Percentiles rank a stretch among this genome's conserved stretches.
phyloP scores from a whole-genome alignment of 2,888 invertebrate species.

The Stegophylla sp. region DNA sequence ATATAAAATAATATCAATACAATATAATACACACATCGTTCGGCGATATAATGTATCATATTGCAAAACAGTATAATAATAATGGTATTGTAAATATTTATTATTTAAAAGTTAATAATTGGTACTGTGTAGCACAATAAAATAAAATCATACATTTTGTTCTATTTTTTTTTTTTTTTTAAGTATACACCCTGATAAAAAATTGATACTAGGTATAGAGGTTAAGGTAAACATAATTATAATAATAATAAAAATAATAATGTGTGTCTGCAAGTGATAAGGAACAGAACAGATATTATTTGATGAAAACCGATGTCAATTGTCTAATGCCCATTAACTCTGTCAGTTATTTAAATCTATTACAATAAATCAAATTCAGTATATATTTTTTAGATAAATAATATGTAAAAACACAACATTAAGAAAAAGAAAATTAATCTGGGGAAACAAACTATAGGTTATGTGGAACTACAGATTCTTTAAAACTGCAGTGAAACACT shows the following conservation, averaged over 20 bases:
- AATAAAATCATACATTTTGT: constrained; percentile 35
- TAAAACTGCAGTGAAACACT: constrained; percentile 37
- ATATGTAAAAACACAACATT: background rate
- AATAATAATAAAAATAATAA: constrained; percentile 12
- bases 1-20: constrained; percentile 29
- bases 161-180: constrained; percentile 37
- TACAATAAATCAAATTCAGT: background rate
- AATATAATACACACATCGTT: constrained; percentile 9
- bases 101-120: constrained; percentile 50
- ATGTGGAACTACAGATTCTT: constrained; percentile 17
- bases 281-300: constrained; percentile 21
- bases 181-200: constrained; percentile 57
- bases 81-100: constrained; percentile 14
- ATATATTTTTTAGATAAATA: background rate
- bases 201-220: constrained; percentile 53
- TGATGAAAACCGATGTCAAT: constrained; percentile 22
- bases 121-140: constrained; percentile 53
- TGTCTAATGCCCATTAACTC: constrained; percentile 46
- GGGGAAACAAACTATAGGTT: constrained; percentile 15
- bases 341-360: constrained; percentile 20
- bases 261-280: background rate
- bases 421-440: background rate
- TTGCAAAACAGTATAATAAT: constrained; percentile 22
- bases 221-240: constrained; percentile 17
- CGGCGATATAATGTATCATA: background rate